A percentile compares a stretch with the other conserved stretches of the same genome.
Evolutionary conservation across 2,113 vertebrate species (phyloP).

Genomic region (Catagonus wagneri): DNA sequence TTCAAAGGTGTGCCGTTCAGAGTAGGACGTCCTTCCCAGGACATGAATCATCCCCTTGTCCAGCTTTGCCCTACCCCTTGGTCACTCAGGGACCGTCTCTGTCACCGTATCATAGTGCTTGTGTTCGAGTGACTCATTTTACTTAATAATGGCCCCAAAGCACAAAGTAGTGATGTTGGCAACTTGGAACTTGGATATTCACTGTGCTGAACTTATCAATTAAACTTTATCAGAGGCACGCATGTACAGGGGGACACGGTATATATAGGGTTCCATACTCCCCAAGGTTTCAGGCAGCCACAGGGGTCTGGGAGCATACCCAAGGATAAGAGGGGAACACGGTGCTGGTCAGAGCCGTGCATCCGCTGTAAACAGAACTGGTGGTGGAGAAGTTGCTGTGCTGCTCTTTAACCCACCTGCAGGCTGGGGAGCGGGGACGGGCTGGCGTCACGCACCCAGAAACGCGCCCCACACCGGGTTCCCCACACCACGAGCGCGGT

Average conservation of each 20-base stretch:
- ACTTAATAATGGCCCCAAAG: not conserved
- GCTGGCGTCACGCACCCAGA: fast-evolving
- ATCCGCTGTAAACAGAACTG: not conserved
- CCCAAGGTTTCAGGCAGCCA: not conserved
- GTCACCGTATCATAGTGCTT: not conserved
- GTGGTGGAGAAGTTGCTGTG: not conserved
- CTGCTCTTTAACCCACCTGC: not conserved
- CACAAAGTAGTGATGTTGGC: not conserved
- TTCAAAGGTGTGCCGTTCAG: not conserved
- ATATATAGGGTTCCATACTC: not conserved
- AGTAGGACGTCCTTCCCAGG: not conserved
- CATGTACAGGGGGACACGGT: not conserved
- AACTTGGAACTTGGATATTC: not conserved
- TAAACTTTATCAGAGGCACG: not conserved
- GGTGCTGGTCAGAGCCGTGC: fast-evolving
- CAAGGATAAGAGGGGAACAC: not conserved
- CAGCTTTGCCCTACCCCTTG: not conserved
- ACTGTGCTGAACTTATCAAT: not conserved
- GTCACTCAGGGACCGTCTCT: not conserved
- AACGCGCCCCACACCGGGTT: not conserved
- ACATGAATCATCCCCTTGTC: not conserved
- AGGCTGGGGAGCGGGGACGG: fast-evolving
- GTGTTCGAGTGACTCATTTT: not conserved
- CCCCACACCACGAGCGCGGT: not conserved
- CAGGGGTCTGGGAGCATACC: not conserved